Evolutionary conservation across 2,888 invertebrate genomes (phyloP).

Genomic region (Drepana falcataria): DNA sequence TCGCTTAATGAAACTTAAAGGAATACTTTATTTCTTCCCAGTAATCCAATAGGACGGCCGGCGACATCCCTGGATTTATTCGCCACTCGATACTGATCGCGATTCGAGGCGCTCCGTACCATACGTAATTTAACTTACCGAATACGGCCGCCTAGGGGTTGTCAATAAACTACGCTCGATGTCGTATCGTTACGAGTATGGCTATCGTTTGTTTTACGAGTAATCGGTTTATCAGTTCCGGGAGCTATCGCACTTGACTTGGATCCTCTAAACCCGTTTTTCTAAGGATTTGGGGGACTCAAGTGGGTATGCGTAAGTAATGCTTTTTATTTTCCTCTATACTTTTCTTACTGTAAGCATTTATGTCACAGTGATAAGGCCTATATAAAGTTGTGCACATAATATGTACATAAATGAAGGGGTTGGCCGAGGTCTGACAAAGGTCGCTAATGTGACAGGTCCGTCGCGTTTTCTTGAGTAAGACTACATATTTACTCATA

Average conservation of each 20-base stretch:
- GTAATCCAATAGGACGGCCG: slow-evolving; percentile 65
- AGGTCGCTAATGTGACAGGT: no score
- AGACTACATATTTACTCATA: no score
- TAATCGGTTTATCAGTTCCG: not conserved
- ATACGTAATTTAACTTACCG: slow-evolving; percentile 71
- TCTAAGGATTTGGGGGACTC: not conserved
- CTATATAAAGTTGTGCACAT: not conserved
- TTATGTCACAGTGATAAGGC: not conserved
- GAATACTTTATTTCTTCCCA: slow-evolving; percentile 49
- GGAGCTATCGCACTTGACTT: not conserved
- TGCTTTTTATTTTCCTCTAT: not conserved
- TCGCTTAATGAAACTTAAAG: slow-evolving; percentile 77
- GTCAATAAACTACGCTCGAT: slow-evolving; percentile 1
- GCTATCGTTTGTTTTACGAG: not conserved
- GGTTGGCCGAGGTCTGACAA: no score
- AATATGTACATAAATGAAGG: no score
- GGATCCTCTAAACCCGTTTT: not conserved
- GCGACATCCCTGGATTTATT: slow-evolving; percentile 62
- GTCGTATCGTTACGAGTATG: not conserved
- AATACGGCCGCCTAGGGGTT: slow-evolving; percentile 35
- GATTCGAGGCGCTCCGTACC: slow-evolving; percentile 55
- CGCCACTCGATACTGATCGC: slow-evolving; percentile 58
- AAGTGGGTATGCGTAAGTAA: not conserved
- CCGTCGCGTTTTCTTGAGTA: no score
- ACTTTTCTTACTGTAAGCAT: not conserved